These are phyloP conservation scores for Prionace glauca DNA, from an alignment of 2,797 vertebrate species.

Conservation along the genomic window DNA sequence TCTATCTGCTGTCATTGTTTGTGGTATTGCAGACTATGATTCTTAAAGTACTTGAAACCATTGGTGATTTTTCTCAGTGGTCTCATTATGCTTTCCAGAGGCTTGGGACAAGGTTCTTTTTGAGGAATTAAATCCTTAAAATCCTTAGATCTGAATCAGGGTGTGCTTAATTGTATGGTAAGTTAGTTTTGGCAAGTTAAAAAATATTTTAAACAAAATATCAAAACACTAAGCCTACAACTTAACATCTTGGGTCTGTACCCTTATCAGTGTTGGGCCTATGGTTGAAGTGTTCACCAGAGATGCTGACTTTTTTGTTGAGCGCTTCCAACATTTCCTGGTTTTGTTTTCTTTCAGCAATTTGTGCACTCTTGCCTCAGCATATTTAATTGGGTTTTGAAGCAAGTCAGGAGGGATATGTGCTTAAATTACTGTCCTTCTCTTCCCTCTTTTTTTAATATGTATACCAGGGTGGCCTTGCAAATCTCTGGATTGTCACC, in stretches of 20 bases:
- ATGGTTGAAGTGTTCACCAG: background rate
- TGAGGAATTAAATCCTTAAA: slow-evolving; percentile 5
- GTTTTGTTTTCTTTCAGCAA: background rate
- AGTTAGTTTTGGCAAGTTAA: background rate
- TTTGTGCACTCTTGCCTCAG: background rate
- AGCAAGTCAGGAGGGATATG: background rate
- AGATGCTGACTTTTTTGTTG: background rate
- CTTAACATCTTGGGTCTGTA: background rate
- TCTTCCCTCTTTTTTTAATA: background rate
- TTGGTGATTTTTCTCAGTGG: too few species aligned
- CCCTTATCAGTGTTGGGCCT: too few species aligned
- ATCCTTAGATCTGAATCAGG: background rate
- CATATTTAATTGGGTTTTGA: background rate
- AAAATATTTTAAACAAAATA: background rate
- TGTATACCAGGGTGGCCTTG: too few species aligned
- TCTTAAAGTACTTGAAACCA: background rate
- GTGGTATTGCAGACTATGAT: too few species aligned
- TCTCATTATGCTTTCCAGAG: background rate
- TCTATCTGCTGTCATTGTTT: background rate
- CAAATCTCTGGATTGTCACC: background rate
- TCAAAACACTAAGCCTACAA: background rate
- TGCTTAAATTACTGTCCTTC: background rate
- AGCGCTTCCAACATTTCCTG: background rate
- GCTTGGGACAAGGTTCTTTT: background rate
- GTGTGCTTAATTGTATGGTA: background rate